Evolutionary conservation across 2,113 vertebrate species (phyloP).

Genomic region (Caranx ignobilis): DNA sequence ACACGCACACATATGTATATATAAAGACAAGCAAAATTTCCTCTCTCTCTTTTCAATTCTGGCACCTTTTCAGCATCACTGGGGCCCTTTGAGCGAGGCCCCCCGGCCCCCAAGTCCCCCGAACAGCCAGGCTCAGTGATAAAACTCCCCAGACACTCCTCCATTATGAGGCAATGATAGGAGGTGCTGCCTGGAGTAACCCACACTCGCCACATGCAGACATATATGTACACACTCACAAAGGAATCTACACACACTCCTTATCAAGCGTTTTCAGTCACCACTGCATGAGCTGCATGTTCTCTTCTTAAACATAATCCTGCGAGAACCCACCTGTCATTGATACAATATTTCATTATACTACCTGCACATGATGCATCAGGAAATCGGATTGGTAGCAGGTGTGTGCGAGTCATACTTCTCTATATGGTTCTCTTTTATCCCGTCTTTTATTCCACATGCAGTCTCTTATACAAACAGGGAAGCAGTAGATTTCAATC

Average conservation of each 20-base stretch:
- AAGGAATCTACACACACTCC: slow-evolving; percentile 58
- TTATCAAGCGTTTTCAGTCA: slow-evolving; percentile 68
- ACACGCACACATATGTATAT: slow-evolving; percentile 13
- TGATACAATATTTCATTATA: slow-evolving; percentile 50
- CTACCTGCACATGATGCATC: slow-evolving; percentile 7
- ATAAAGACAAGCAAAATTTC: slow-evolving; percentile 51
- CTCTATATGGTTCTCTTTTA: not conserved
- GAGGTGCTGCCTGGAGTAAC: slow-evolving; percentile 54
- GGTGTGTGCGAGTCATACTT: not conserved
- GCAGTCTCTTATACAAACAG: not conserved
- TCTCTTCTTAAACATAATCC: slow-evolving; percentile 54
- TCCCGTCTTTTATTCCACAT: not conserved
- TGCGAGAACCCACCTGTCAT: slow-evolving; percentile 38
- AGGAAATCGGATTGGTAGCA: slow-evolving; percentile 35
- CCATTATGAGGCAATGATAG: slow-evolving; percentile 73
- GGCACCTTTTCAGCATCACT: slow-evolving; percentile 76
- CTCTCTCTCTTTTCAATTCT: slow-evolving; percentile 59
- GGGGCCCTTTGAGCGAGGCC: slow-evolving; percentile 74
- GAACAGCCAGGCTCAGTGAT: slow-evolving; percentile 70
- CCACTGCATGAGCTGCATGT: slow-evolving; percentile 56
- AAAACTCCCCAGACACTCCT: slow-evolving; percentile 77
- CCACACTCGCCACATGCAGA: slow-evolving; percentile 15
- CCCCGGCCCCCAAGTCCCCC: slow-evolving; percentile 46
- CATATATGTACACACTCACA: slow-evolving; percentile 38
- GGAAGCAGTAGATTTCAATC: not conserved